phyloP scores from a whole-genome alignment of 1,140 invertebrate genomes.

The Nasonia longicornis region DNA sequence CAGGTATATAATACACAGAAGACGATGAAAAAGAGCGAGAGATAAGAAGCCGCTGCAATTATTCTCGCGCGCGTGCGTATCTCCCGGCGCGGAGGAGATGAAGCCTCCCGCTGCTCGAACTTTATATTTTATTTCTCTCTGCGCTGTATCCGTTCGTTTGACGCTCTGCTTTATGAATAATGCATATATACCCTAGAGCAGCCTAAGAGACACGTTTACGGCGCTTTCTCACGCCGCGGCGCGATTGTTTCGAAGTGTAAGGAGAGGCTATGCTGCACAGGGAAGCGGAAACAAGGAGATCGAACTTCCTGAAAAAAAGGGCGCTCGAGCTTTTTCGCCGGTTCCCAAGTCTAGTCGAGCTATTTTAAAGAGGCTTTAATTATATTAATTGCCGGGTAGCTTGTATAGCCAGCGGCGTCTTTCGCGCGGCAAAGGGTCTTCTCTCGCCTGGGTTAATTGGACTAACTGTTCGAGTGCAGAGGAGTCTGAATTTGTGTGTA shows the following conservation, averaged over 20 bases:
- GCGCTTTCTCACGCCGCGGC: conserved; percentile 40
- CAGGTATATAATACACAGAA: not conserved
- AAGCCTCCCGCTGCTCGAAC: conserved; percentile 5
- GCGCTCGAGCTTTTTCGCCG: not conserved
- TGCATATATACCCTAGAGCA: not conserved
- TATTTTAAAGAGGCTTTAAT: conserved; percentile 22
- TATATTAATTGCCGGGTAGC: conserved; percentile 36
- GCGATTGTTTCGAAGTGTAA: not conserved
- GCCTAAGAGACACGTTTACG: conserved; percentile 38
- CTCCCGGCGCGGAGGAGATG: conserved; percentile 7
- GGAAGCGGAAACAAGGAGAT: conserved; percentile 41
- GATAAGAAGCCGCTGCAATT: conserved; percentile 15
- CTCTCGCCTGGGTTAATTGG: conserved; percentile 10
- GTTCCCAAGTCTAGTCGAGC: not conserved
- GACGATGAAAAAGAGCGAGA: not conserved
- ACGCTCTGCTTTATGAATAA: conserved; percentile 20
- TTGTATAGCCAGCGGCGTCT: not conserved
- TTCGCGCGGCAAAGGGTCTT: not conserved
- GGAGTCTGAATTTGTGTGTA: conserved; percentile 9
- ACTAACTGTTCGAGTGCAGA: conserved; percentile 17
- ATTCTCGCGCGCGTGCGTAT: conserved; percentile 19
- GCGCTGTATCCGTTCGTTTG: not conserved
- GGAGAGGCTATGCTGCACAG: not conserved
- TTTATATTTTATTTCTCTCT: conserved; percentile 3
- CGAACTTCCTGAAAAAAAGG: conserved; percentile 44